These are phyloP conservation scores for Spilosoma lubricipeda DNA, from an alignment of 2,888 invertebrate genomes.

Conservation along the genomic window DNA sequence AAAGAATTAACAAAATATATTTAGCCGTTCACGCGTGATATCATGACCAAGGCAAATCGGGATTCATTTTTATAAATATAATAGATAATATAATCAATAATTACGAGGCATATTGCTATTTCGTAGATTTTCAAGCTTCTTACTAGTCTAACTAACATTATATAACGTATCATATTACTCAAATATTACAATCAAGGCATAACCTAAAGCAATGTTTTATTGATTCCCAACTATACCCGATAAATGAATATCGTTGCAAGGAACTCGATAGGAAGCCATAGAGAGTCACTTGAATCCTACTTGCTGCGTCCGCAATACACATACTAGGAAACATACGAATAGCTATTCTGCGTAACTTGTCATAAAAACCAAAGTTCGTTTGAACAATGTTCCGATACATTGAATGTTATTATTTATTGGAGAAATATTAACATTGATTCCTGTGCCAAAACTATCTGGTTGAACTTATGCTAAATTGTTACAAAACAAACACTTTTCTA, in stretches of 20 bases:
- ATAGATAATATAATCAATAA: too few relatives aligned
- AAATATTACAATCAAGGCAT: background rate
- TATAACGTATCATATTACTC: too few relatives aligned
- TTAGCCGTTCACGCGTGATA: too few relatives aligned
- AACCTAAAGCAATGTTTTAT: background rate
- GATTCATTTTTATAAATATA: too few relatives aligned
- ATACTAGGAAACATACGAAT: slow-evolving; percentile 10
- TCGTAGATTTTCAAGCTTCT: too few relatives aligned
- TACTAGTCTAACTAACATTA: too few relatives aligned
- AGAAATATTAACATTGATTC: background rate
- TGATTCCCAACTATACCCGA: background rate
- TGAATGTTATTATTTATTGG: background rate
- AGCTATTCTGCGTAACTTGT: background rate
- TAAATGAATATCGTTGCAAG: slow-evolving; percentile 13
- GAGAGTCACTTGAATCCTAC: slow-evolving; percentile 35
- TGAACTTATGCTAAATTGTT: too few relatives aligned
- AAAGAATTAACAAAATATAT: too few relatives aligned
- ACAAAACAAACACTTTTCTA: too few relatives aligned
- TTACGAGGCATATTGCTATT: too few relatives aligned
- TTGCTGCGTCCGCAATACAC: slow-evolving; percentile 20
- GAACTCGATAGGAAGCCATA: slow-evolving; percentile 11
- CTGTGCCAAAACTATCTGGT: too few relatives aligned
- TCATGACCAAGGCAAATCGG: too few relatives aligned
- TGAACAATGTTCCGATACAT: background rate
- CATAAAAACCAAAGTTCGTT: background rate